Percentiles rank a stretch among this genome's conserved stretches.
Evolutionary conservation across 2,113 vertebrate species (phyloP).

Genomic region (Picathartes gymnocephalus): DNA sequence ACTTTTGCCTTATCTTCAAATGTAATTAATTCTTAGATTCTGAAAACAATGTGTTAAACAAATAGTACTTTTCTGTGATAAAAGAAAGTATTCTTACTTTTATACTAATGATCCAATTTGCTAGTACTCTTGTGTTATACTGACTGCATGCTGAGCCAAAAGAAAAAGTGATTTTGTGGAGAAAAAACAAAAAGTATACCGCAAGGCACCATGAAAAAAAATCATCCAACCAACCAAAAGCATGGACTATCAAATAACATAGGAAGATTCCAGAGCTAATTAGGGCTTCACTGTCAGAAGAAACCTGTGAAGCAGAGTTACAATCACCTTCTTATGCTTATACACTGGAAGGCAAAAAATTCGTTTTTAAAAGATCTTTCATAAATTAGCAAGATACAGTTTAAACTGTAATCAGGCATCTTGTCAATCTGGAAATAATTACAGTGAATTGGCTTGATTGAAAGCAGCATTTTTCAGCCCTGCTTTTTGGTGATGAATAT

Average conservation of each 20-base stretch:
- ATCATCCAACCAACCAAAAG: not conserved
- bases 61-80: not conserved
- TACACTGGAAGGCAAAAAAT: not conserved
- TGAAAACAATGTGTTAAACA: not conserved
- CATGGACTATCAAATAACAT: not conserved
- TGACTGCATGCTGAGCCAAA: not conserved
- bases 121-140: not conserved
- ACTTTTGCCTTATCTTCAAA: not conserved
- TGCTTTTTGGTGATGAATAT: not conserved
- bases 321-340: not conserved
- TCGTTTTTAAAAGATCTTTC: not conserved
- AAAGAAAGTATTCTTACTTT: not conserved
- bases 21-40: not conserved
- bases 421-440: slow-evolving; percentile 36
- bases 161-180: not conserved
- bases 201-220: no score
- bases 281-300: not conserved
- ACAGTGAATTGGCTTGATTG: not conserved
- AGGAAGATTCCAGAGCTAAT: not conserved
- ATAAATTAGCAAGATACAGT: not conserved
- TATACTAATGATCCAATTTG: not conserved
- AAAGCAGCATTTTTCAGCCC: not conserved
- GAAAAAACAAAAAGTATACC: not conserved
- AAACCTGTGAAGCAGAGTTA: not conserved
- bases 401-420: not conserved